phyloP scores from a whole-genome alignment of 2,113 vertebrate species.

The Parus major region DNA sequence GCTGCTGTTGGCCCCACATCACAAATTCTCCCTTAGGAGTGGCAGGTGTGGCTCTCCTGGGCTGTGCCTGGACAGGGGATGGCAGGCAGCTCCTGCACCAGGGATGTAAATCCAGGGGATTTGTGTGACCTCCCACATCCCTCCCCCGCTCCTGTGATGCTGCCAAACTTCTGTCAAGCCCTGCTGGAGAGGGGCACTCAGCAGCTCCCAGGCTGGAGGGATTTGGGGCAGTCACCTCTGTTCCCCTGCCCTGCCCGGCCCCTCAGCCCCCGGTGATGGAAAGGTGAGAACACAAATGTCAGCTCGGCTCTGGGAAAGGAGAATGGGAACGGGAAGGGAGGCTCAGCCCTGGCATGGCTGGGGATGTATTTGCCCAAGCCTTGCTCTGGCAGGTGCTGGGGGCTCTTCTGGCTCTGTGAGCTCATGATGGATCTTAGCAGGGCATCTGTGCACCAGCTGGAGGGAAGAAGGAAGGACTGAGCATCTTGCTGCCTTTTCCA shows the following conservation, averaged over 20 bases:
- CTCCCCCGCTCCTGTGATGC: fast-evolving
- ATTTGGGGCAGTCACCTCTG: neutral
- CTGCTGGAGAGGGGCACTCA: neutral
- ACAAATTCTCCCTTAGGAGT: neutral
- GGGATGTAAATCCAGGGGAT: neutral
- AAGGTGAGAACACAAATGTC: neutral
- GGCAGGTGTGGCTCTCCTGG: neutral
- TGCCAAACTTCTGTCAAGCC: neutral
- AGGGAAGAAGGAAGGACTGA: neutral
- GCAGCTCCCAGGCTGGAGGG: neutral
- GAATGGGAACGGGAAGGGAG: no score
- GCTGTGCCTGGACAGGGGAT: neutral
- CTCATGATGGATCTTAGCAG: neutral
- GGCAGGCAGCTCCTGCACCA: neutral
- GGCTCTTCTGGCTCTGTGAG: neutral
- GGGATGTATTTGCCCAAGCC: neutral
- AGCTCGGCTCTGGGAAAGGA: neutral
- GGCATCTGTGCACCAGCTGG: neutral
- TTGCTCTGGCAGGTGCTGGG: neutral
- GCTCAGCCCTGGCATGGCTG: neutral
- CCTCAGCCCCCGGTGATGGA: neutral
- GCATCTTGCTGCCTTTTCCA: neutral
- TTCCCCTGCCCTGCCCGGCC: neutral
- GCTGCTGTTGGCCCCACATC: neutral
- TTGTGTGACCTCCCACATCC: neutral